Conservation (phyloP, 1,140 invertebrate genomes). For the Olivierus martensii region DNA sequence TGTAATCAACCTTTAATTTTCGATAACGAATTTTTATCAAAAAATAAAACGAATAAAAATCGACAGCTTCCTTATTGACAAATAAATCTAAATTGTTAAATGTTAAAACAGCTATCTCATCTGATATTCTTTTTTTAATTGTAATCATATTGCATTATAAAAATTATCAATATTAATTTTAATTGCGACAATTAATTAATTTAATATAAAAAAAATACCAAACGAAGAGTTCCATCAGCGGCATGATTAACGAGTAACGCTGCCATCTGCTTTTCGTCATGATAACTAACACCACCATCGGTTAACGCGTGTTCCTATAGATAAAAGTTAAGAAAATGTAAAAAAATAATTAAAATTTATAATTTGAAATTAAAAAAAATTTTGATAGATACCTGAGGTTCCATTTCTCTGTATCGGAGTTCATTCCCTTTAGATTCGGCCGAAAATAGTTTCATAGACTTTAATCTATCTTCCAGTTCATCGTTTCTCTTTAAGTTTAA, state of each 20-base stretch:
- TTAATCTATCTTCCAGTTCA: slow-evolving; percentile 20
- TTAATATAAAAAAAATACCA: too few species aligned
- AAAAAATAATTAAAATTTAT: background rate
- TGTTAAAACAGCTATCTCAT: too few species aligned
- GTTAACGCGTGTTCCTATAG: slow-evolving; percentile 36
- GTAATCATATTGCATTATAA: too few species aligned
- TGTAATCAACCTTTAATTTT: too few species aligned
- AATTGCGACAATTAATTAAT: too few species aligned
- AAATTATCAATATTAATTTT: too few species aligned
- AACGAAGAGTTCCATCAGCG: slow-evolving; percentile 55
- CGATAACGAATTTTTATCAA: slow-evolving; percentile 16
- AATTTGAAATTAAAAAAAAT: too few species aligned
- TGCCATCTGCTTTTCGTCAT: slow-evolving; percentile 67
- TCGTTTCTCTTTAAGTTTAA: slow-evolving; percentile 51
- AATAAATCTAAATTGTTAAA: too few species aligned
- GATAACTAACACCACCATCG: slow-evolving; percentile 55
- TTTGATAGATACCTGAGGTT: background rate
- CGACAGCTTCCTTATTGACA: background rate
- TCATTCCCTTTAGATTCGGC: slow-evolving; percentile 51
- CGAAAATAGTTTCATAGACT: slow-evolving; percentile 53
- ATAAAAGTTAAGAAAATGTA: background rate
- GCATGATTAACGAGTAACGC: slow-evolving; percentile 62
- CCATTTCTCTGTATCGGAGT: slow-evolving; percentile 63
- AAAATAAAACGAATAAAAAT: too few species aligned
- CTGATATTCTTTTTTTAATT: too few species aligned